These are phyloP conservation scores for Apostichopus parvimensis DNA, from an alignment of 35 echinoderm and acorn worm genomes.

Conservation along the genomic window DNA sequence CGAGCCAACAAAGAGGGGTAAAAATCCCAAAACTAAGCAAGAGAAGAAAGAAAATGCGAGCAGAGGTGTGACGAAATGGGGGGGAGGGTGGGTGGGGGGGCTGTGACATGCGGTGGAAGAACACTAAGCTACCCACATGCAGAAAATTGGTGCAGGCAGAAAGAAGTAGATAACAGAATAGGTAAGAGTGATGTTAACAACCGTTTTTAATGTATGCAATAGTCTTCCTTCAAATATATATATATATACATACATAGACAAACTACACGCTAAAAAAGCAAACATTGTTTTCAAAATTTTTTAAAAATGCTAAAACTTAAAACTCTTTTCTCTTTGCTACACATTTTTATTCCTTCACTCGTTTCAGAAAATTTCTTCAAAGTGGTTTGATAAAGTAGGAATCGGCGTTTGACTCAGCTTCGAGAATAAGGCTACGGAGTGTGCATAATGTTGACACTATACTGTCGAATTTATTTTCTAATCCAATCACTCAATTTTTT, in stretches of 20 bases:
- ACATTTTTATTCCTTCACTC: too few relatives aligned
- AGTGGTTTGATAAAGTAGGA: too few relatives aligned
- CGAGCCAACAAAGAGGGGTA: too few relatives aligned
- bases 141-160: neutral
- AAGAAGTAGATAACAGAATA: neutral
- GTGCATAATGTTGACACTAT: too few relatives aligned
- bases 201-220: neutral
- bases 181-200: neutral
- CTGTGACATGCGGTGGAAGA: neutral
- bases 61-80: neutral
- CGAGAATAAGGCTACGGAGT: too few relatives aligned
- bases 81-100: too few relatives aligned
- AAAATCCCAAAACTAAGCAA: neutral
- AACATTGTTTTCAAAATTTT: neutral
- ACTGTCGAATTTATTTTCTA: too few relatives aligned
- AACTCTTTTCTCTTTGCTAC: neutral
- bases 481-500: too few relatives aligned
- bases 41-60: neutral
- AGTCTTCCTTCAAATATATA: neutral
- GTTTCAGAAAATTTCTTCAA: too few relatives aligned
- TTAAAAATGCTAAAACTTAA: neutral
- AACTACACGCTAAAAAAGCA: neutral
- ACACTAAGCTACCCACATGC: neutral
- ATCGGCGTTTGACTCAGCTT: too few relatives aligned
- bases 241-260: neutral